Evolutionary conservation across 2,797 vertebrate genomes (phyloP), one percentile per base, ranked within the genome.

Genomic region (Halcyon chelicuti): DNA sequence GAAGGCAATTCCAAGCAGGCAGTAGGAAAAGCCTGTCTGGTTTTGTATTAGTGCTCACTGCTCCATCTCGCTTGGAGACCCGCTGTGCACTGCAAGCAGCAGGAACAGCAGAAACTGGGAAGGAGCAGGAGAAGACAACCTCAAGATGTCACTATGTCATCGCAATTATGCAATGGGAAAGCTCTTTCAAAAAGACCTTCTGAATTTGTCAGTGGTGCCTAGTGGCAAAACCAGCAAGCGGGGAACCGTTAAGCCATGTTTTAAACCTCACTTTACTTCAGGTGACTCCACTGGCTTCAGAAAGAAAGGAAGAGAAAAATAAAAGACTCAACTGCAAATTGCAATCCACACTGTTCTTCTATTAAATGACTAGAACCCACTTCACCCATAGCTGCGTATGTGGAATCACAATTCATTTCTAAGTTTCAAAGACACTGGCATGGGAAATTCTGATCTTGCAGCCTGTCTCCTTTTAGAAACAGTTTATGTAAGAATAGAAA

Each of bases 131-230:
- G 29, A 52, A 57, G 51, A 39, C 54, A 79, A 35, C 87, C 94
- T 95, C 85, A 80, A 88, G 85, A 72, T 88, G 92, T 96, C 94
- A 96, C 91, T 92, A 16, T 67, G 82, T 20, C 2, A 0, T 22
- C 82, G 14, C 78, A 82, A 74, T 37, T 28, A 76, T 7, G 0
- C 12, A 33, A 52, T 47, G 26, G n/a, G 39, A 88, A 82, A 72
- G 37, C 26, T 76, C 67, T 82, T 65, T 44, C 65, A 63, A 19
- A 66, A 60, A 71, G 60, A 74, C 10, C 70, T 61, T 8, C 42
- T 55, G 57, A 35, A 19, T 9, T 23, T 67, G 83, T 39, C n/a
- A 57, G 3, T 0, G 0, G 49, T 12, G 39, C 12, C 71, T 16
- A 9, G 13, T 12, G 26, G 62, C 68, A 70, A 39, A 47, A 54